These are phyloP conservation scores for Hymenopus coronatus DNA, from an alignment of 2,888 invertebrate genomes.

Conservation along the genomic window DNA sequence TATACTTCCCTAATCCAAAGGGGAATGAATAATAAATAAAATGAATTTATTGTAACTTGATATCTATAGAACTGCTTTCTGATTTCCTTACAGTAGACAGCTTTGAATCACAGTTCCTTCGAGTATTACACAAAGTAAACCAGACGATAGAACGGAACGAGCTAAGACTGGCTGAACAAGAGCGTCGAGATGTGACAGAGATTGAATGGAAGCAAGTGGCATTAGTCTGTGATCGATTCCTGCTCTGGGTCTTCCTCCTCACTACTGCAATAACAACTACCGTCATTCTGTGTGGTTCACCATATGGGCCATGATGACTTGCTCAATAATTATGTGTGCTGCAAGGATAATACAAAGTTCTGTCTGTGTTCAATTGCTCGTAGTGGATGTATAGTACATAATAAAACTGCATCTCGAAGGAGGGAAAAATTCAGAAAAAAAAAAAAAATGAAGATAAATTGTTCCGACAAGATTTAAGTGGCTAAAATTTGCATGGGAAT, in stretches of 20 bases:
- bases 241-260: slow-evolving; percentile 72
- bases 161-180: slow-evolving; percentile 73
- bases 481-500: not conserved
- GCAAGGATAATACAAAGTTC: not conserved
- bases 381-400: not conserved
- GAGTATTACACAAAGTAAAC: slow-evolving; percentile 66
- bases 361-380: not conserved
- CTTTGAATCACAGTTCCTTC: slow-evolving; percentile 64
- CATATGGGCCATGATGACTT: slow-evolving; percentile 38
- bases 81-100: slow-evolving; percentile 40
- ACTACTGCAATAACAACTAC: slow-evolving; percentile 76
- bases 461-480: not conserved
- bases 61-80: not conserved
- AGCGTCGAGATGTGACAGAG: slow-evolving; percentile 73
- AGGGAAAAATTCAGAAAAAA: not conserved
- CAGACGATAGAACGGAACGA: slow-evolving; percentile 78
- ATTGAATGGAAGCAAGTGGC: slow-evolving; percentile 83
- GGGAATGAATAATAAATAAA: not conserved
- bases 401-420: not conserved
- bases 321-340: not conserved
- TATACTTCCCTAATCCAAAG: no score
- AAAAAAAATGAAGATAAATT: not conserved
- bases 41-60: not conserved
- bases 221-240: slow-evolving; percentile 75
- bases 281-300: slow-evolving; percentile 70